Evolutionary conservation across 1,140 invertebrate species (phyloP), one percentile per base, ranked within the genome.

Genomic region (Drosophila quadrilineata): DNA sequence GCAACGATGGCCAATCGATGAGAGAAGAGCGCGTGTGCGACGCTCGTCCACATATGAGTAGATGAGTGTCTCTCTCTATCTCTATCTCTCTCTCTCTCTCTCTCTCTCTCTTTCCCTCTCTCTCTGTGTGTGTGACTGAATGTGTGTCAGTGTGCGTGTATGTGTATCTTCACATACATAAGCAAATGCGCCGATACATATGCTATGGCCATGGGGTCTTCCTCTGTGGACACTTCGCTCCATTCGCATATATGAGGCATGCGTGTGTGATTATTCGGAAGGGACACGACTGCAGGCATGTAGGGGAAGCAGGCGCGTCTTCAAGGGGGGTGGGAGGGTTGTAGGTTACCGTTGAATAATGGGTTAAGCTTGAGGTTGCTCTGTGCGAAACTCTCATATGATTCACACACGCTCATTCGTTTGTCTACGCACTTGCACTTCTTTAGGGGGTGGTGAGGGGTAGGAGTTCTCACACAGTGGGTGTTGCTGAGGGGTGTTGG

Each of bases 1-100:
- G 77, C 68, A 17, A 49, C 75, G 75, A 72, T 67, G 75, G 75
- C 77, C 77, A 82, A 82, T 82, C 77, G 77, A 84, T 82, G 77
- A 57, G 56, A 58, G 69, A 64, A 84, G 73, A 58, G 77, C 77
- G 77, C 77, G 73, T 82, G 77, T 82, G 77, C 77, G 77, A 80
- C 76, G 63, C 76, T 70, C 56, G 45, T 46, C 19, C 9, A 41
- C 57, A 40, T 29, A 22, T 45, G 31, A 14, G 33, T 45, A 48
- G 38, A 52, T 9, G 38, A 33, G 36, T 52, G 60, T 26, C 36
- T 45, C 46, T 58, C 35, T 40, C 45, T 41, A n/a, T n/a, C n/a
- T n/a, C n/a, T n/a, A n/a, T n/a, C n/a, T n/a, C n/a, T n/a, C n/a
- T n/a, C n/a, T n/a, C n/a, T n/a, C n/a, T n/a, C n/a, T n/a, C n/a